Conservation (phyloP, 2,888 invertebrate genomes). For the Oligia fasciuncula region DNA sequence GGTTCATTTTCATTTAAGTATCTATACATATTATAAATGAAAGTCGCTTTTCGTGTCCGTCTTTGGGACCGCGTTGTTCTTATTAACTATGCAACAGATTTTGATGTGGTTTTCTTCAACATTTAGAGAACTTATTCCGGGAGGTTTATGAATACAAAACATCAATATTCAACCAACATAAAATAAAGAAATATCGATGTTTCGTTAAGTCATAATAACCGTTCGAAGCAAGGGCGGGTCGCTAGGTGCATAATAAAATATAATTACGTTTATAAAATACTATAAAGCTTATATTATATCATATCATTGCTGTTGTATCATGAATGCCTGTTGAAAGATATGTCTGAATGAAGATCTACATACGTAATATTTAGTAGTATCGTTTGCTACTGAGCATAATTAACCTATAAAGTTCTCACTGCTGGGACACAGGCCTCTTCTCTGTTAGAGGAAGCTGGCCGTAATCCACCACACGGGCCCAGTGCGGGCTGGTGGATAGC, state of each 20-base stretch:
- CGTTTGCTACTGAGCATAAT: background rate
- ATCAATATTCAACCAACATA: background rate
- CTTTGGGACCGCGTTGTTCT: background rate
- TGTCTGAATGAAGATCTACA: conserved; percentile 23
- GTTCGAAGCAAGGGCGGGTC: background rate
- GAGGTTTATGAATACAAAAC: background rate
- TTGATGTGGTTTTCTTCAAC: too few species aligned
- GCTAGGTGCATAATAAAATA: conserved; percentile 6
- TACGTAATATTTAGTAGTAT: conserved; percentile 44
- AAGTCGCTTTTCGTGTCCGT: background rate
- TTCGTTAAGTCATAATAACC: too few species aligned
- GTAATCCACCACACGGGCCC: background rate
- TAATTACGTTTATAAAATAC: background rate
- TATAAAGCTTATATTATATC: conserved; percentile 1
- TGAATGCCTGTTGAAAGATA: conserved; percentile 2
- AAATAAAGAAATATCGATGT: background rate
- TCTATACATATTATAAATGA: background rate
- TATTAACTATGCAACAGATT: background rate
- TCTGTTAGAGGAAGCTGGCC: background rate
- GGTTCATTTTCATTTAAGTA: conserved; percentile 18
- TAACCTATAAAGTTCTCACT: too few species aligned
- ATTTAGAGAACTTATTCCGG: too few species aligned
- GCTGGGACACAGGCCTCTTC: too few species aligned
- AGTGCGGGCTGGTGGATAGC: background rate
- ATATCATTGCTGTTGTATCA: conserved; percentile 5